phyloP scores from a whole-genome alignment of 2,113 vertebrate species.

The Hydropotes inermis region DNA sequence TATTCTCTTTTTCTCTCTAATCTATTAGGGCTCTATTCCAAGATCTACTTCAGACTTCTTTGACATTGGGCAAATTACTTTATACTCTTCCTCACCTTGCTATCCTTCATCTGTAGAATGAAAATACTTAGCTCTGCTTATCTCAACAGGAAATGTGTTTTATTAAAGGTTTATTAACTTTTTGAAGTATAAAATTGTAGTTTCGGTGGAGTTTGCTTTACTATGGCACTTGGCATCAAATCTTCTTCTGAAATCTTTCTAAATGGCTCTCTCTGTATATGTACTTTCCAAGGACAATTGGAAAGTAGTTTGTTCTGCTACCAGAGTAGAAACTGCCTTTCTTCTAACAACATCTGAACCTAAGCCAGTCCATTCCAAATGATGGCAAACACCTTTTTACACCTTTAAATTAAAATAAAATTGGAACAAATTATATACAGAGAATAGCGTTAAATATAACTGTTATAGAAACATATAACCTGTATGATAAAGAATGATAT shows the following conservation, averaged over 20 bases:
- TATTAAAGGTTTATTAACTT: conserved; percentile 52
- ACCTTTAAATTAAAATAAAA: conserved; percentile 17
- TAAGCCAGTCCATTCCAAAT: neutral
- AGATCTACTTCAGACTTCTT: conserved; percentile 20
- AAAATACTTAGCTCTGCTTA: conserved; percentile 49
- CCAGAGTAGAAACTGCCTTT: conserved; percentile 25
- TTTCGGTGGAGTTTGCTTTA: conserved; percentile 36
- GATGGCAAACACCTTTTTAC: conserved; percentile 5
- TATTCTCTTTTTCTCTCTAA: conserved; percentile 28
- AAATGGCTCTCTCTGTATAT: conserved; percentile 13
- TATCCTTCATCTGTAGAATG: conserved; percentile 8
- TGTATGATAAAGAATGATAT: neutral
- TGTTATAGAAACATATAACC: neutral
- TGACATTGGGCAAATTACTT: conserved; percentile 48
- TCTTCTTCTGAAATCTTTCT: conserved; percentile 55
- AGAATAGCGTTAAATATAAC: neutral
- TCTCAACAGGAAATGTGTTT: conserved; percentile 56
- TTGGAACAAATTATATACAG: neutral
- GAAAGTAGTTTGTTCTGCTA: neutral
- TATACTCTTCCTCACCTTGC: conserved; percentile 3
- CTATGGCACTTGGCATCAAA: conserved; percentile 45
- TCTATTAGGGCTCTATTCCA: neutral
- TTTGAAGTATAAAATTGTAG: conserved; percentile 50
- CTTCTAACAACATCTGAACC: neutral
- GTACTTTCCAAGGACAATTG: conserved; percentile 47